Percentiles rank a stretch among this genome's conserved stretches.
These are phyloP conservation scores for Cotesia glomerata DNA, from an alignment of 1,140 invertebrate species.

Conservation along the genomic window DNA sequence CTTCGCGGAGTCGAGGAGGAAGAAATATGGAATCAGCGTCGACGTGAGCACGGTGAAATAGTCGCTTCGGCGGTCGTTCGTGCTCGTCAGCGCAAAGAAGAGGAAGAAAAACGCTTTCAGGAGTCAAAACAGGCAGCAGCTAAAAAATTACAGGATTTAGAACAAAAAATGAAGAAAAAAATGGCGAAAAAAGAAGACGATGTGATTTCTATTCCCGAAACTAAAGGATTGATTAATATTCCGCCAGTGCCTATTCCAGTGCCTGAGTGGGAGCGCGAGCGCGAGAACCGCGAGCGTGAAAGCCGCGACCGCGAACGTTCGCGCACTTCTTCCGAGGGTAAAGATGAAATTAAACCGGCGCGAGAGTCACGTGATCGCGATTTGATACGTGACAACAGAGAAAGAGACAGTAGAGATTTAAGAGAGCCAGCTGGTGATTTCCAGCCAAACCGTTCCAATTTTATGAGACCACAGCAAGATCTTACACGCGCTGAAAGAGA, in stretches of 20 bases:
- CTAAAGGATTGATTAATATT: constrained; percentile 53
- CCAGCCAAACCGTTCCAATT: constrained; percentile 35
- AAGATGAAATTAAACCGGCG: constrained; percentile 51
- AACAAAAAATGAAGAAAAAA: constrained; percentile 68
- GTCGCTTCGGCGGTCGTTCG: constrained; percentile 75
- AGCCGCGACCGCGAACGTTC: constrained; percentile 57
- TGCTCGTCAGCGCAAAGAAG: constrained; percentile 78
- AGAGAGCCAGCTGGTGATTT: constrained; percentile 40
- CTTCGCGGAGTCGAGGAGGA: constrained; percentile 71
- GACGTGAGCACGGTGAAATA: constrained; percentile 72
- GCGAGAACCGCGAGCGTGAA: constrained; percentile 55
- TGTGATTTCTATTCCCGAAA: constrained; percentile 45
- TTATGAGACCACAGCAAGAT: constrained; percentile 39
- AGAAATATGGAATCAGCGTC: constrained; percentile 74
- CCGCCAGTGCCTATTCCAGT: constrained; percentile 62
- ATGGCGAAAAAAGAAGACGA: constrained; percentile 60
- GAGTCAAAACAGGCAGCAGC: constrained; percentile 67
- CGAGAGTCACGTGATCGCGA: constrained; percentile 43
- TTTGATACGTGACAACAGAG: constrained; percentile 31
- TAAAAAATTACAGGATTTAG: constrained; percentile 70
- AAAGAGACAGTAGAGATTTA: not conserved
- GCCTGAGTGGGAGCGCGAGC: constrained; percentile 68
- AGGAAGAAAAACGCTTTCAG: constrained; percentile 80
- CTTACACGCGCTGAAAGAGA: constrained; percentile 62
- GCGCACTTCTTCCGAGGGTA: constrained; percentile 65